These are phyloP conservation scores for Alviniconcha marisindica DNA, from an alignment of 1,140 invertebrate genomes.

Conservation along the genomic window DNA sequence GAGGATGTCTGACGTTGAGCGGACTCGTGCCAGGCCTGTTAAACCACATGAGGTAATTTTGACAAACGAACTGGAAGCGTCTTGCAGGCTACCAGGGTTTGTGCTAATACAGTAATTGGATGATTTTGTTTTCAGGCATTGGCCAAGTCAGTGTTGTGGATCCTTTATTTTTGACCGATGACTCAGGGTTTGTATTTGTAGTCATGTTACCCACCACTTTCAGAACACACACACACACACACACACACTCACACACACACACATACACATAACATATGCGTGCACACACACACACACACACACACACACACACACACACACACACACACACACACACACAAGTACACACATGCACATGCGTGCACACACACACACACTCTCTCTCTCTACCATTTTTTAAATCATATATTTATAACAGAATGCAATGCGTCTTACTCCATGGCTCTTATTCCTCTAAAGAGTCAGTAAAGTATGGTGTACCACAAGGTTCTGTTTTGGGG, in stretches of 20 bases:
- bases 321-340: conserved; percentile 8
- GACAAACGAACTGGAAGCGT: too few relatives aligned
- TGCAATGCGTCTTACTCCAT: too few relatives aligned
- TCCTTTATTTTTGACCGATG: too few relatives aligned
- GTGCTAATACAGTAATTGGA: too few relatives aligned
- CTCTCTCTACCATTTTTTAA: background rate
- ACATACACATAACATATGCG: conserved; percentile 21
- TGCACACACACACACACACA: conserved; percentile 25
- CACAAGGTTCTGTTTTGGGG: too few relatives aligned
- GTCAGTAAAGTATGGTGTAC: too few relatives aligned
- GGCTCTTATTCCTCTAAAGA: too few relatives aligned
- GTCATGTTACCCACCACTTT: too few relatives aligned
- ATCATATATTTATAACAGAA: background rate
- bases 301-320: conserved; percentile 23
- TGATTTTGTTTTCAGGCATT: too few relatives aligned
- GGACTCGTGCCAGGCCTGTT: conserved; percentile 3
- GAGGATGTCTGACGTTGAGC: background rate
- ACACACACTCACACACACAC: conserved; percentile 19
- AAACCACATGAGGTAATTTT: conserved; percentile 22
- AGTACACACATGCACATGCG: background rate
- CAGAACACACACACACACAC: background rate
- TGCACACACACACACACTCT: conserved; percentile 16
- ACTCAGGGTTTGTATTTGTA: too few relatives aligned
- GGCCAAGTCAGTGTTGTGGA: too few relatives aligned
- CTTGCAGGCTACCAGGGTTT: too few relatives aligned